Evolutionary conservation across 2,113 vertebrate genomes (phyloP).

Genomic region (Anas platyrhynchos): DNA sequence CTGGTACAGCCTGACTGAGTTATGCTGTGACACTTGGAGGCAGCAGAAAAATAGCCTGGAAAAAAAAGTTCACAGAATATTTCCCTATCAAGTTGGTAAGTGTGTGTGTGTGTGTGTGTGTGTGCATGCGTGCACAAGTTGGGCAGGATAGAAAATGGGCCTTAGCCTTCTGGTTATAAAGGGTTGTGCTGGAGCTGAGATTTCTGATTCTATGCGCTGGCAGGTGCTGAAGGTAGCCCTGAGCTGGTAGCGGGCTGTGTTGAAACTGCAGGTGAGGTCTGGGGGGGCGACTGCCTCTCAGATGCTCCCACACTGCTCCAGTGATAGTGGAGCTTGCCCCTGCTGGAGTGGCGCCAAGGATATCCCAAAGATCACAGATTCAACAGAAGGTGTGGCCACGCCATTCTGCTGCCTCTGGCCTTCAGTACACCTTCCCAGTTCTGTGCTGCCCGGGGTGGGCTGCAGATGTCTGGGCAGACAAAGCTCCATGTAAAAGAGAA

Average conservation of each 20-base stretch:
- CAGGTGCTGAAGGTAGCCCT: background rate
- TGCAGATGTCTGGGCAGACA: background rate
- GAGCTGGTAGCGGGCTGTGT: background rate
- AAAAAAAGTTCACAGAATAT: constrained; percentile 65
- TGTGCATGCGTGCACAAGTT: background rate
- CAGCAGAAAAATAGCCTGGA: constrained; percentile 70
- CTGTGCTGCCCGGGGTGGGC: background rate
- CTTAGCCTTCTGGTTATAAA: background rate
- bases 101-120: background rate
- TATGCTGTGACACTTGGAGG: constrained; percentile 73
- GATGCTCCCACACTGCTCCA: background rate
- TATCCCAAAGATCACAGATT: background rate
- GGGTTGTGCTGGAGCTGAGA: background rate
- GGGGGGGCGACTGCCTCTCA: background rate
- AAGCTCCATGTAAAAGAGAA: background rate
- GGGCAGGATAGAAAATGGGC: background rate
- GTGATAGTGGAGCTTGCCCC: background rate
- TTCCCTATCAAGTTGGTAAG: constrained; percentile 23
- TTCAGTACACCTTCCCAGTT: background rate
- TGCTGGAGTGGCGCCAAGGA: background rate
- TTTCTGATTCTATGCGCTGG: background rate
- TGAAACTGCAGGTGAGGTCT: background rate
- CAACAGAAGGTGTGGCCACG: background rate
- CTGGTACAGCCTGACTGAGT: constrained; percentile 83
- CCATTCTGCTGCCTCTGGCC: background rate